Evolutionary conservation across 2,888 invertebrate species (phyloP).

Genomic region (Phania funesta): DNA sequence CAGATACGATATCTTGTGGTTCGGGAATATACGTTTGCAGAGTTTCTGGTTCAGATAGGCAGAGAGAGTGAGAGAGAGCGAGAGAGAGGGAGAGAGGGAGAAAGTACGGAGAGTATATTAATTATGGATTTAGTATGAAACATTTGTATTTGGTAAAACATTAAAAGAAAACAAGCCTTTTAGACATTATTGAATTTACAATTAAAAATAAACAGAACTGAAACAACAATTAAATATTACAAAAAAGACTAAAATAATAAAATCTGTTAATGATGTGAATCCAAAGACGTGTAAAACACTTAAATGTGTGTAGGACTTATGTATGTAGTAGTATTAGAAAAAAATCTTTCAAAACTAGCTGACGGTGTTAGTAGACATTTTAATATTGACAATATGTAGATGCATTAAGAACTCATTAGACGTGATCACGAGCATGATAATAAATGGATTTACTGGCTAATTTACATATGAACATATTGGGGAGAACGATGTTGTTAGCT

Average conservation of each 20-base stretch:
- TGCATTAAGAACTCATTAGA: neutral
- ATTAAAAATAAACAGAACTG: neutral
- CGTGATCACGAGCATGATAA: conserved; percentile 5
- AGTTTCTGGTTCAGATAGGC: conserved; percentile 45
- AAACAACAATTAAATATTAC: neutral
- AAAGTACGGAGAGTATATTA: neutral
- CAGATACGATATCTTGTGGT: conserved; percentile 44
- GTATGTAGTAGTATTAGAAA: neutral
- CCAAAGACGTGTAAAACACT: conserved; percentile 28
- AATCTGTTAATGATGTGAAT: conserved; percentile 1
- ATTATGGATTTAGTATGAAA: neutral
- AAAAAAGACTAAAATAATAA: neutral
- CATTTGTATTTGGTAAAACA: neutral
- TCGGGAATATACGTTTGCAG: conserved; percentile 55
- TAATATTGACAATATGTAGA: neutral
- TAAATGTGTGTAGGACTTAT: conserved; percentile 1
- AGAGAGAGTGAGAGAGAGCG: neutral
- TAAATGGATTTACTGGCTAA: conserved; percentile 37
- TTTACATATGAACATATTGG: conserved; percentile 33
- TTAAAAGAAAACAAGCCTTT: neutral
- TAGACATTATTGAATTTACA: neutral
- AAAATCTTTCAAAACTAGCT: neutral
- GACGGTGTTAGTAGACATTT: conserved; percentile 16
- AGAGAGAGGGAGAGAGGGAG: neutral
- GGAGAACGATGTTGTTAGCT: neutral